phyloP scores from a whole-genome alignment of 2,113 vertebrate species.

The Reinhardtius hippoglossoides region DNA sequence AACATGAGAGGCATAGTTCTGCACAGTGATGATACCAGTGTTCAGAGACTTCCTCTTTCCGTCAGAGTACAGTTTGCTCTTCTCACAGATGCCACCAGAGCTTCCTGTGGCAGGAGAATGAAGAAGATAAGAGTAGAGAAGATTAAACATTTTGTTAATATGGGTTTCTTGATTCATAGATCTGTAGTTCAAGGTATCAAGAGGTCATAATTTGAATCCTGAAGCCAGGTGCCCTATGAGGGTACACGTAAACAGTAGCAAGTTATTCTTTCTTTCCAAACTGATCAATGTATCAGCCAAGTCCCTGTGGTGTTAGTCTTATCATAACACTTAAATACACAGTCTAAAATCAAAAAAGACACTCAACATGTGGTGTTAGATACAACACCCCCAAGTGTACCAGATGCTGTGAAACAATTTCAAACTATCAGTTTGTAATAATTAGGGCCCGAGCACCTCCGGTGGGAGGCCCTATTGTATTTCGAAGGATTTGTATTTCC shows the following conservation, averaged over 20 bases:
- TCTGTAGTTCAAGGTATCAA: background rate
- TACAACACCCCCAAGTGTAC: too few relatives aligned
- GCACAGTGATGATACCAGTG: conserved; percentile 98
- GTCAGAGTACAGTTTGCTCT: conserved; percentile 92
- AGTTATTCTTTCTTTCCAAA: background rate
- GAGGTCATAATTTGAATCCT: background rate
- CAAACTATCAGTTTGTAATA: too few relatives aligned
- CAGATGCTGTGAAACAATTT: too few relatives aligned
- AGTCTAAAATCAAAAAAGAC: too few relatives aligned
- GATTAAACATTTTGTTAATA: background rate
- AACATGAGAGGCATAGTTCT: conserved; percentile 98
- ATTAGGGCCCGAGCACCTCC: too few relatives aligned
- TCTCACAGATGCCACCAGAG: conserved; percentile 98
- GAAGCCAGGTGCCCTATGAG: too few relatives aligned
- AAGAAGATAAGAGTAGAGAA: background rate
- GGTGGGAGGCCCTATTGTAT: too few relatives aligned
- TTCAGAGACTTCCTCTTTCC: conserved; percentile 96
- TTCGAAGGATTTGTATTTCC: too few relatives aligned
- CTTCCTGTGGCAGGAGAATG: conserved; percentile 83
- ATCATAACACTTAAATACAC: too few relatives aligned
- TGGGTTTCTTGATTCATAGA: background rate
- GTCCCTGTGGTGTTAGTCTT: background rate
- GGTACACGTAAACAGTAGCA: background rate
- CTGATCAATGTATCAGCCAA: background rate
- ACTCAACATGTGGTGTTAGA: too few relatives aligned